Evolutionary conservation across 2,888 invertebrate species (phyloP).

Genomic region (Watsonalla cultraria): DNA sequence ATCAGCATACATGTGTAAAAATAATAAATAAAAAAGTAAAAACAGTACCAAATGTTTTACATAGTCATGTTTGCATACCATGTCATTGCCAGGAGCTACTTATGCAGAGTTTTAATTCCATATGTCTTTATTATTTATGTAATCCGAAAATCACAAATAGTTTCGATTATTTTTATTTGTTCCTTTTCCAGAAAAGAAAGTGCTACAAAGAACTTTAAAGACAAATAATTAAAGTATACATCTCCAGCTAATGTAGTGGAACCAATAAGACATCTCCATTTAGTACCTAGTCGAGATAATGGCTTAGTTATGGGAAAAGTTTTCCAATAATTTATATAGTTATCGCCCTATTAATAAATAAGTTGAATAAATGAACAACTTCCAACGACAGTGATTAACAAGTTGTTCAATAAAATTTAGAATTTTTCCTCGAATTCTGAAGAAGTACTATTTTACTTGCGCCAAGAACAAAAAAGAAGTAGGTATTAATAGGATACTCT

Average conservation of each 20-base stretch:
- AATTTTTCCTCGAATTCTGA: conserved; percentile 6
- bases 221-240: conserved; percentile 1
- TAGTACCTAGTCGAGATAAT: conserved; percentile 14
- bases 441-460: not conserved
- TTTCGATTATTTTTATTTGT: no score
- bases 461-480: no score
- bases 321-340: conserved; percentile 33
- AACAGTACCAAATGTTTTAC: no score
- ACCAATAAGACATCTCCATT: conserved; percentile 15
- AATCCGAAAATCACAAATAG: no score
- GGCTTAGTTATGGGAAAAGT: conserved; percentile 29
- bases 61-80: no score
- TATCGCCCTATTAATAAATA: conserved; percentile 29
- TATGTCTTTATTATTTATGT: no score
- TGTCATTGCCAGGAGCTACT: no score
- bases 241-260: conserved; percentile 27
- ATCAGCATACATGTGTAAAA: no score
- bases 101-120: no score
- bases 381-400: conserved; percentile 9
- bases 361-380: conserved; percentile 7
- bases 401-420: conserved; percentile 16
- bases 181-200: no score
- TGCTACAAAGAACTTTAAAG: conserved; percentile 2
- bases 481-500: no score
- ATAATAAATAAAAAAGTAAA: no score